Evolutionary conservation across 2,888 invertebrate species (phyloP), one percentile per base, ranked within the genome.

Genomic region (Drosophila vallismaia): DNA sequence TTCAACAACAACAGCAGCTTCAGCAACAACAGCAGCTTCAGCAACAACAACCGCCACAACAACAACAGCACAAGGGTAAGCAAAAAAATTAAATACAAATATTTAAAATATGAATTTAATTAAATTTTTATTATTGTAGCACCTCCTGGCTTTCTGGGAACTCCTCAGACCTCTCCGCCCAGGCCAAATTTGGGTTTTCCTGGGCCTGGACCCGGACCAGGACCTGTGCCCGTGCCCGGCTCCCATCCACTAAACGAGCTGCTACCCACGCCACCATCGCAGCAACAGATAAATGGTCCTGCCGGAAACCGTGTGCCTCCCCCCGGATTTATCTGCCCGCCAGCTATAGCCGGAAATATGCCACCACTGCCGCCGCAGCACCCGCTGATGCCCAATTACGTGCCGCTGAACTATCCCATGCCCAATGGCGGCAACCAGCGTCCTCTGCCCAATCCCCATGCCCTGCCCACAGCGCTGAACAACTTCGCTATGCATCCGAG

Each of bases 401-500:
- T 84, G 54, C 75, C 84, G 24, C 75, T 86, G 28, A 89, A 80
- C 59, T 88, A 91, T 89, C 87, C 88, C 42, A 76, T 84, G 48
- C 40, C 60, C 59, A 59, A 19, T 44, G 76, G 79, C 31, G 72
- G 80, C 73, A 89, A 75, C 55, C 87, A 80, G 52, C 82, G 89
- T 45, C 75, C 89, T 80, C 82, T 90, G 76, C 88, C 89, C 75
- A 90, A 78, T 66, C 77, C 88, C 38, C 89, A 89, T 19, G 58
- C 58, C 79, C 79, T 92, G 51, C 92, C 91, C 36, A 80, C 92
- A 83, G 90, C 90, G 80, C 80, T 92, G 72, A 92, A 90, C 89
- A 90, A 92, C 88, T 84, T 93, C 89, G 90, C 92, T 24, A 91
- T 92, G 90, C 91, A 92, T 80, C 91, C 91, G 4, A 91, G 89